A percentile compares a stretch with the other conserved stretches of the same genome.
Evolutionary conservation across 2,797 vertebrate species (phyloP).

Genomic region (Tarsius wallacei): DNA sequence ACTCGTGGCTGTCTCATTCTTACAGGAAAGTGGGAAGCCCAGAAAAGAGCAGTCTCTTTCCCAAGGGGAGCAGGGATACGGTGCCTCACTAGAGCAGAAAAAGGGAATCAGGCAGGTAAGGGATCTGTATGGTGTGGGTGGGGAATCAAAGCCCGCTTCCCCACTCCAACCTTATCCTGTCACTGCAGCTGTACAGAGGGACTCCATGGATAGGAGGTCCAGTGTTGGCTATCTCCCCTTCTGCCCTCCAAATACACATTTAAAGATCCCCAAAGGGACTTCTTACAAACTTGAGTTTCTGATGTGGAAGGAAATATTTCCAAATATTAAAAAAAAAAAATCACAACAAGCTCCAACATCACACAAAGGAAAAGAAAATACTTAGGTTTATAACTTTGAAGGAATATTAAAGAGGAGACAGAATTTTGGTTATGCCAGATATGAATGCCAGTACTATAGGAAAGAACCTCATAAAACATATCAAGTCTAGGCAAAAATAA

Average conservation of each 20-base stretch:
- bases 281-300: conserved; percentile 90
- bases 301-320: conserved; percentile 91
- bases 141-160: neutral
- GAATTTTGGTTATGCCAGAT: conserved; percentile 89
- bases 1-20: neutral
- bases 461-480: conserved; percentile 90
- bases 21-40: neutral
- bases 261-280: conserved; percentile 89
- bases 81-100: neutral
- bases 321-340: conserved; percentile 84
- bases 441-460: conserved; percentile 89
- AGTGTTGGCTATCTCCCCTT: conserved; percentile 21
- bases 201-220: neutral
- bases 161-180: neutral
- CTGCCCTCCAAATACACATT: conserved; percentile 86
- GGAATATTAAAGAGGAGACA: conserved; percentile 89
- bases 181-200: neutral
- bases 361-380: conserved; percentile 88
- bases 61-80: neutral
- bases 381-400: conserved; percentile 87
- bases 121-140: neutral
- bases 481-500: conserved; percentile 90
- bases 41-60: conserved; percentile 45
- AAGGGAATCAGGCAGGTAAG: neutral
- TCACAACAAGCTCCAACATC: conserved; percentile 86